A percentile compares a stretch with the other conserved stretches of the same genome.
phyloP scores from a whole-genome alignment of 2,888 invertebrate species.

The Tethea ocularis region DNA sequence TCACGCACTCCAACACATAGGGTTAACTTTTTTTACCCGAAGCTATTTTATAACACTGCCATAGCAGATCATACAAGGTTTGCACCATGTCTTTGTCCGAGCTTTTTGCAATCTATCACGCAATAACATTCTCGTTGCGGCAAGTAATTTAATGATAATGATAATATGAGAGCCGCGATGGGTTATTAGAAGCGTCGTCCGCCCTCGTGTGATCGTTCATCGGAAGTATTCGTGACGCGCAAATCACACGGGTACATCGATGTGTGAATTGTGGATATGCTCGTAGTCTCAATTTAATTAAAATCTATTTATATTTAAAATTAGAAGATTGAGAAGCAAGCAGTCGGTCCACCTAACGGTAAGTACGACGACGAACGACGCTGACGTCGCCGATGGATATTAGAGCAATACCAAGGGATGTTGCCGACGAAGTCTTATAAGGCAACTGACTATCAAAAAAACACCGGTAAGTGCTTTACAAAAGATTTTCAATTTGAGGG shows the following conservation, averaged over 20 bases:
- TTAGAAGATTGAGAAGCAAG: too few relatives aligned
- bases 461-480: neutral
- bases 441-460: neutral
- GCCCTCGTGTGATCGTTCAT: neutral
- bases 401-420: too few relatives aligned
- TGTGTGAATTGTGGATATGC: neutral
- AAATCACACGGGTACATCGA: neutral
- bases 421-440: too few relatives aligned
- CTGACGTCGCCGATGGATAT: too few relatives aligned
- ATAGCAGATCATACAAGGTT: conserved; percentile 1
- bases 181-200: neutral
- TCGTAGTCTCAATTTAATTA: too few relatives aligned
- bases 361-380: too few relatives aligned
- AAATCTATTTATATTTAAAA: too few relatives aligned
- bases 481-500: too few relatives aligned
- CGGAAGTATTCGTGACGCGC: neutral
- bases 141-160: conserved; percentile 5
- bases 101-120: conserved; percentile 7
- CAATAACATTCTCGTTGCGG: conserved; percentile 9
- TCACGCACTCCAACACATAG: neutral
- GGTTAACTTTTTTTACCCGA: neutral
- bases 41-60: neutral
- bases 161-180: neutral
- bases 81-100: neutral
- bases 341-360: too few relatives aligned